Percentiles rank a stretch among this genome's conserved stretches.
Evolutionary conservation across 2,797 vertebrate genomes (phyloP).

Genomic region (Clarias fuscus): DNA sequence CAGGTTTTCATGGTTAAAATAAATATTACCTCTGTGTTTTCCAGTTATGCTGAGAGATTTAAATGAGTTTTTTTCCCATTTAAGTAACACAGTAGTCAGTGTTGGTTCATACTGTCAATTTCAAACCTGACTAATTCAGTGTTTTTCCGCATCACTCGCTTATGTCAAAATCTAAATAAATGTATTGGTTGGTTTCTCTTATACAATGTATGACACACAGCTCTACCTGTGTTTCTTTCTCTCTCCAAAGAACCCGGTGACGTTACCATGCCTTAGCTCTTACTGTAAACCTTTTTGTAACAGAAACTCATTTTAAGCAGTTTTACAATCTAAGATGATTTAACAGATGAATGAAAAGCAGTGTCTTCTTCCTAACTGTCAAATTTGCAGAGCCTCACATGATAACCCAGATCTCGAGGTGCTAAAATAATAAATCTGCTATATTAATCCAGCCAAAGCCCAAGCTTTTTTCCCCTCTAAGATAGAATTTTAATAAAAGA

Average conservation of each 20-base stretch:
- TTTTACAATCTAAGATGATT: neutral
- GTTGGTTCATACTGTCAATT: neutral
- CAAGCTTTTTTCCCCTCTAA: constrained; percentile 68
- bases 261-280: neutral
- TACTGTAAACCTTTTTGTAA: too few species aligned
- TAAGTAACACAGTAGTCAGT: neutral
- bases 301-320: neutral
- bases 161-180: neutral
- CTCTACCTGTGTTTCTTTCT: neutral
- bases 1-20: constrained; percentile 61
- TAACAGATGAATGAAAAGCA: constrained; percentile 58
- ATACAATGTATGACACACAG: neutral
- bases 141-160: neutral
- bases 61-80: neutral
- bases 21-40: constrained; percentile 49
- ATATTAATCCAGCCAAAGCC: constrained; percentile 75
- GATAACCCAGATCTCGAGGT: constrained; percentile 72
- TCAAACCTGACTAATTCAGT: constrained; percentile 18
- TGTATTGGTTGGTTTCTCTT: neutral
- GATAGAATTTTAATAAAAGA: constrained; percentile 83
- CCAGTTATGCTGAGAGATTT: constrained; percentile 20
- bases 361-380: constrained; percentile 73
- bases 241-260: neutral
- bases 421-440: constrained; percentile 78
- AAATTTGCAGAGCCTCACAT: constrained; percentile 68